Evolutionary conservation across 1,140 invertebrate genomes (phyloP).

Genomic region (Cotesia chilonis): DNA sequence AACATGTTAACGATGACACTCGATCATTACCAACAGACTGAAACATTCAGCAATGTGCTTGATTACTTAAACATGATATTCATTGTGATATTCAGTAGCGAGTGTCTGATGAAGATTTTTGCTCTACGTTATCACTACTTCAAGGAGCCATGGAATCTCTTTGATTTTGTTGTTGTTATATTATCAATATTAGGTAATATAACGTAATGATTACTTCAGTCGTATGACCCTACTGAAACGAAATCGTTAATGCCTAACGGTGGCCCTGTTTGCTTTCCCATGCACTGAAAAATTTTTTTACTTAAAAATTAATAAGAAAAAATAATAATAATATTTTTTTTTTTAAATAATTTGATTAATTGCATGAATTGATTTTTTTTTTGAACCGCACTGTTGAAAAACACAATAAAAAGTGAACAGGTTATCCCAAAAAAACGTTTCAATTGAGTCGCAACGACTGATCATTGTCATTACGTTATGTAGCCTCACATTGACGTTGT

Average conservation of each 20-base stretch:
- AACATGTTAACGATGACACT: conserved; percentile 99
- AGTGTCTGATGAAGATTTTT: conserved; percentile 97
- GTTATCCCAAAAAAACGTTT: conserved; percentile 48
- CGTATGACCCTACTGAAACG: conserved; percentile 63
- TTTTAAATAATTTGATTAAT: not conserved
- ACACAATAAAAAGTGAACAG: conserved; percentile 52
- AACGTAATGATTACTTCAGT: conserved; percentile 63
- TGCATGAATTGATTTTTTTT: conserved; percentile 20
- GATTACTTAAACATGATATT: conserved; percentile 96
- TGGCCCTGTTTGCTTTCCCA: conserved; percentile 54
- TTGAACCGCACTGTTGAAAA: conserved; percentile 27
- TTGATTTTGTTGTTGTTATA: conserved; percentile 99
- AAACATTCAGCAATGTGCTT: conserved; percentile 83
- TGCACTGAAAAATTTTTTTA: conserved; percentile 7
- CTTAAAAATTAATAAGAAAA: conserved; percentile 11
- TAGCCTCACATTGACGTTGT: conserved; percentile 66
- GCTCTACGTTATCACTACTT: conserved; percentile 97
- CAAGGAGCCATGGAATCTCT: conserved; percentile 99
- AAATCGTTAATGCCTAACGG: conserved; percentile 23
- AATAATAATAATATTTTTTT: not conserved
- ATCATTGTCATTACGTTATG: conserved; percentile 63
- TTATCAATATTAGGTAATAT: conserved; percentile 93
- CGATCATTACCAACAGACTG: conserved; percentile 92
- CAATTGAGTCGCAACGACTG: conserved; percentile 63
- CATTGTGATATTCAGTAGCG: conserved; percentile 97